Percentiles rank a stretch among this genome's conserved stretches.
phyloP scores from a whole-genome alignment of 2,888 invertebrate species.

The Colostygia pectinataria region DNA sequence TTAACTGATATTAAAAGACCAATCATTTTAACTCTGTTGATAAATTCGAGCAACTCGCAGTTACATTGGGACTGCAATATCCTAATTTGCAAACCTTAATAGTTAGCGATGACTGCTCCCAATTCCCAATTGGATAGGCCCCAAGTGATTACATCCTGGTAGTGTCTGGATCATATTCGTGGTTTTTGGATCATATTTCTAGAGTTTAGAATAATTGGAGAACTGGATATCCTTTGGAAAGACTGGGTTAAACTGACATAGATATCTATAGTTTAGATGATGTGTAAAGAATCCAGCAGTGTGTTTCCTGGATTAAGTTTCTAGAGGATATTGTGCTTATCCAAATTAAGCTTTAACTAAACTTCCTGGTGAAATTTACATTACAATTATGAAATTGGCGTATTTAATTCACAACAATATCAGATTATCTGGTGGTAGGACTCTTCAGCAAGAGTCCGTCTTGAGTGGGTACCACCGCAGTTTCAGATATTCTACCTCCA shows the following conservation, averaged over 20 bases:
- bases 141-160: slow-evolving; percentile 24
- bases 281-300: too few species aligned
- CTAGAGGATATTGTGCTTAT: not conserved
- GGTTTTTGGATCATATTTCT: slow-evolving; percentile 25
- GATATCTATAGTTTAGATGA: not conserved
- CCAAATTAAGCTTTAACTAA: too few species aligned
- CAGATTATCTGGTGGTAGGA: too few species aligned
- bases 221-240: slow-evolving; percentile 18
- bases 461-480: too few species aligned
- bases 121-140: slow-evolving; percentile 31
- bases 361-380: too few species aligned
- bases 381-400: too few species aligned
- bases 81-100: slow-evolving; percentile 18
- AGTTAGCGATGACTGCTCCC: slow-evolving; percentile 19
- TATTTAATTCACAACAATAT: too few species aligned
- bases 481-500: too few species aligned
- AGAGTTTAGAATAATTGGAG: slow-evolving; percentile 10
- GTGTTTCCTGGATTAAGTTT: not conserved
- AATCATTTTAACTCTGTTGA: slow-evolving; percentile 12
- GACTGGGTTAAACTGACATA: slow-evolving; percentile 8
- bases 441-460: too few species aligned
- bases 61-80: slow-evolving; percentile 17
- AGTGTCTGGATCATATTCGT: not conserved
- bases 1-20: slow-evolving; percentile 5
- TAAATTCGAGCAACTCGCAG: slow-evolving; percentile 4